Percentiles rank a stretch among this genome's conserved stretches.
Conservation (phyloP, 1,140 invertebrate genomes). For the Trichonephila inaurata region DNA sequence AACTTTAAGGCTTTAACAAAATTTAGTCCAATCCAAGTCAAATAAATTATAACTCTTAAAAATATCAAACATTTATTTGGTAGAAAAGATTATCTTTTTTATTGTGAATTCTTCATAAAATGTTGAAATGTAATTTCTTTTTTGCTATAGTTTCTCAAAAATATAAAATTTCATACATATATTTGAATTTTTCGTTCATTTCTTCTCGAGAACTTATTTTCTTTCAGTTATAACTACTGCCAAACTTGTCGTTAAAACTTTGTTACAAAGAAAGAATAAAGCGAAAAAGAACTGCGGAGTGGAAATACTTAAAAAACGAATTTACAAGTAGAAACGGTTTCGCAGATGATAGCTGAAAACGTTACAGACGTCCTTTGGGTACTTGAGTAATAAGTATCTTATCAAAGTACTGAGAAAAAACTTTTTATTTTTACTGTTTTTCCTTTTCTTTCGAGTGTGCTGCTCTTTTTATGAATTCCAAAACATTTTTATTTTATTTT, state of each 20-base stretch:
- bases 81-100: no score
- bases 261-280: neutral
- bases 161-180: no score
- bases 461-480: neutral
- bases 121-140: no score
- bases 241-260: constrained; percentile 4
- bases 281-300: neutral
- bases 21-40: no score
- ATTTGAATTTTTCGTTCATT: neutral
- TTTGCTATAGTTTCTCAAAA: no score
- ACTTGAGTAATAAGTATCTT: constrained; percentile 40
- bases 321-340: neutral
- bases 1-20: no score
- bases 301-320: neutral
- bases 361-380: constrained; percentile 2
- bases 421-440: neutral
- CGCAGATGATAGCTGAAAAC: constrained; percentile 9
- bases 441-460: neutral
- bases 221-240: neutral
- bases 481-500: neutral
- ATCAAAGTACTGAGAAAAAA: neutral
- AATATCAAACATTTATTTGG: no score
- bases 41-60: no score
- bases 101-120: no score
- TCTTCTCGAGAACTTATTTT: neutral